Evolutionary conservation across 2,888 invertebrate species (phyloP), one percentile per base, ranked within the genome.

Genomic region (Laspeyria flexula): DNA sequence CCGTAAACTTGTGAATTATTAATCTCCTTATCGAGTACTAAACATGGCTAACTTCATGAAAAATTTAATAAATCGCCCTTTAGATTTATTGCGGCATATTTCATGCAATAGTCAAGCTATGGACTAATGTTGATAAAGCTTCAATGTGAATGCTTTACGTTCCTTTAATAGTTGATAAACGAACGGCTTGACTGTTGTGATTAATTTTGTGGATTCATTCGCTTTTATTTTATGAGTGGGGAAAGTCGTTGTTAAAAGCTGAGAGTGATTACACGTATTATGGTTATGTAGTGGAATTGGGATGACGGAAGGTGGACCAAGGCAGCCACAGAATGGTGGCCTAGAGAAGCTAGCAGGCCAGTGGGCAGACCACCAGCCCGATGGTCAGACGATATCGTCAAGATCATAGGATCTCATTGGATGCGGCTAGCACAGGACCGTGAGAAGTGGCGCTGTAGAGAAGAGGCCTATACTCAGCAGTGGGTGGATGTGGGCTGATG

Each of bases 1-100:
- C 90, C 90, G 90, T 90, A 86, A 90, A 90, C 89, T 88, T 85
- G 89, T 91, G 90, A 90, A 91, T 91, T 89, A 91, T 91, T 91
- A 90, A 91, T 88, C 86, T 76, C 71, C 81, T 88, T 90, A 90
- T 90, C 88, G 87, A 83, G 75, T 73, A 75, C 75, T 74, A 75
- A 81, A 88, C 88, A 85, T 81, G 84, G 74, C 81, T 77, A 68
- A 73, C 75, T 83, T 84, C 80, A 86, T 90, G 87, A 88, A 90
- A 87, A 86, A 86, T 88, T 85, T 86, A 86, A 90, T 89, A 85
- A 88, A 86, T 86, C 83, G 83, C 79, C 75, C 65, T 75, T 74
- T 79, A 75, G 80, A 88, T 88, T 88, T 86, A 85, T 84, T 75
- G 74, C 54, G 65, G 72, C 65, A 66, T 69, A 52, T 60, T 68